Evolutionary conservation across 2,888 invertebrate species (phyloP), one percentile per base, ranked within the genome.

Genomic region (Diadegma fenestrale): DNA sequence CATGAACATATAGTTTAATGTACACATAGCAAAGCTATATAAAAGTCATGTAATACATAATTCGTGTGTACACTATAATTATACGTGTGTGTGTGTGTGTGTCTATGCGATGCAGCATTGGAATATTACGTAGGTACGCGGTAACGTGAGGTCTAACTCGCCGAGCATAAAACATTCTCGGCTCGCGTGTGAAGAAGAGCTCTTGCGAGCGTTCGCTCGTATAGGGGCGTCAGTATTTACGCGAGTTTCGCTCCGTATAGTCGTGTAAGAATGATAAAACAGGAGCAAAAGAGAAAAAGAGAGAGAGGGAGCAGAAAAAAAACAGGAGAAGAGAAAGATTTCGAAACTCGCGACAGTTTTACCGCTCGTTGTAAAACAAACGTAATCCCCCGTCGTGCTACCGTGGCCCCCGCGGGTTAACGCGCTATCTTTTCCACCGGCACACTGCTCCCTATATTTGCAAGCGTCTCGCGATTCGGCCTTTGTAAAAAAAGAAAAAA

Each of bases 331-430:
- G 76, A 81, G 78, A 78, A 68, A 68, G 66, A 81, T 48, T 81
- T 72, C 86, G 87, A 90, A 88, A 88, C 89, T 88, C 90, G 91
- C 90, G 93, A 93, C 93, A 92, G 92, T 93, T 94, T 93, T 93
- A 93, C 93, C 92, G 89, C 91, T 90, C 86, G 93, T 90, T 93
- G 93, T 93, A 94, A 93, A 94, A 93, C 93, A 93, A 92, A 90
- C 89, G 90, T 93, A 93, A 93, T 94, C 93, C 93, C 93, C 90
- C 87, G 90, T 87, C 90, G 90, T 89, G 92, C 93, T 93, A 92
- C 93, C 91, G 92, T 92, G 89, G 89, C 90, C 79, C 79, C 80
- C 80, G 81, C 79, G 75, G 79, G 69, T 76, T 73, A 81, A 79
- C 80, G 72, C 80, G 89, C 91, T 92, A 92, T 92, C 91, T 92